Percentiles rank a stretch among this genome's conserved stretches.
phyloP scores from a whole-genome alignment of 2,113 vertebrate genomes.

The Lepus europaeus region DNA sequence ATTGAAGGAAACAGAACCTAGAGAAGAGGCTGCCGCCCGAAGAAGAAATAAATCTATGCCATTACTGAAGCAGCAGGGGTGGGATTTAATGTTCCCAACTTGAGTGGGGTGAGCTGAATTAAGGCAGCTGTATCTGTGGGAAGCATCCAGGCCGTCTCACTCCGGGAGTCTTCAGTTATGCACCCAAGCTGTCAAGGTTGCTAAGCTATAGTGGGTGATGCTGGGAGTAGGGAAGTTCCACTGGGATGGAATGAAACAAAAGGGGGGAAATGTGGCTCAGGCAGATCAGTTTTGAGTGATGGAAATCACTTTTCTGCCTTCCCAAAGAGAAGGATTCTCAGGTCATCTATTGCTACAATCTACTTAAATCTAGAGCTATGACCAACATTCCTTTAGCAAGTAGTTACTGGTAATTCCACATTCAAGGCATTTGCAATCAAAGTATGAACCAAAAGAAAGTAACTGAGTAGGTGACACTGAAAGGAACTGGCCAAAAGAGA shows the following conservation, averaged over 20 bases:
- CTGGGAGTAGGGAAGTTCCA: background rate
- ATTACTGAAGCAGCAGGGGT: background rate
- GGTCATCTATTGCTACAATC: background rate
- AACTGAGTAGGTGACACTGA: background rate
- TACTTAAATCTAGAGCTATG: conserved; percentile 1
- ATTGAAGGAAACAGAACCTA: conserved; percentile 4
- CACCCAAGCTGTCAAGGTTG: background rate
- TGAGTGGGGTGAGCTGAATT: background rate
- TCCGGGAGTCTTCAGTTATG: background rate
- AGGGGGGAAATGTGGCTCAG: background rate
- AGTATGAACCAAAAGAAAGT: background rate
- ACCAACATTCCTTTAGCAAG: background rate
- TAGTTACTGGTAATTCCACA: background rate
- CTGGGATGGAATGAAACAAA: background rate
- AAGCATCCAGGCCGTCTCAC: background rate
- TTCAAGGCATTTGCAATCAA: background rate
- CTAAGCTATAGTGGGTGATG: background rate
- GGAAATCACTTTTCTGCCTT: background rate
- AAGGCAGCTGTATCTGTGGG: background rate
- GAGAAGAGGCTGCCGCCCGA: background rate
- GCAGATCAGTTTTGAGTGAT: background rate
- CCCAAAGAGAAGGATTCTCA: conserved; percentile 11
- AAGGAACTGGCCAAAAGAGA: background rate
- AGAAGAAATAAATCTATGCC: background rate
- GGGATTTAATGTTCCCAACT: background rate